Conservation (phyloP, 2,888 invertebrate species). For the Hirtodrosophila alboralis region DNA sequence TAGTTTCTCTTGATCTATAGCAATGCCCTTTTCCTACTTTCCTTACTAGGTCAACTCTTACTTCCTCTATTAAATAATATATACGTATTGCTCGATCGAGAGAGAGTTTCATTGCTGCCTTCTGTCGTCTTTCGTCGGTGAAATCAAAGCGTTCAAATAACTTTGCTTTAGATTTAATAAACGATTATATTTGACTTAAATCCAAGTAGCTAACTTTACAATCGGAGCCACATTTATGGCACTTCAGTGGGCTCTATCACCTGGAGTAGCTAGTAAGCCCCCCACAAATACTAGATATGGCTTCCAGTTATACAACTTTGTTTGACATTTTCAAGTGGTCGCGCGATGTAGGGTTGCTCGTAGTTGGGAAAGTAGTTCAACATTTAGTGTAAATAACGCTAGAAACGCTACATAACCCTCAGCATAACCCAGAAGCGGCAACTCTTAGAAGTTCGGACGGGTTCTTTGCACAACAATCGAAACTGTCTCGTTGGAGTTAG, state of each 20-base stretch:
- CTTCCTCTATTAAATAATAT: neutral
- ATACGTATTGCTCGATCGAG: constrained; percentile 5
- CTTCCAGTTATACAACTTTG: constrained; percentile 63
- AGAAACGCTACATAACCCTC: constrained; percentile 19
- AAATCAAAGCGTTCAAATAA: constrained; percentile 67
- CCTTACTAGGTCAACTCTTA: constrained; percentile 49
- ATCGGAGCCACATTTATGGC: constrained; percentile 55
- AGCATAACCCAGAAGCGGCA: constrained; percentile 48
- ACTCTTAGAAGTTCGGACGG: constrained; percentile 50
- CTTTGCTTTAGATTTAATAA: constrained; percentile 77
- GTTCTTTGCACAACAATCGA: constrained; percentile 63
- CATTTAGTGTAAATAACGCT: constrained; percentile 60
- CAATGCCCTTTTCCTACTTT: constrained; percentile 39
- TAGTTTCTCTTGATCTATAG: constrained; percentile 18
- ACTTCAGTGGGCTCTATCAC: constrained; percentile 53
- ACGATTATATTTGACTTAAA: constrained; percentile 73
- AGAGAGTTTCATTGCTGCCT: constrained; percentile 1
- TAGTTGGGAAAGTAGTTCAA: constrained; percentile 67
- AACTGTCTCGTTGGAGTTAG: constrained; percentile 47
- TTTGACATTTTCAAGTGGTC: constrained; percentile 67
- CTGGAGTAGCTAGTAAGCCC: constrained; percentile 42
- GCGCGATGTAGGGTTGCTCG: constrained; percentile 14
- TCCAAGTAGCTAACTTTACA: constrained; percentile 54
- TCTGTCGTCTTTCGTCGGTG: constrained; percentile 32
- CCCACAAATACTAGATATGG: constrained; percentile 29